Evolutionary conservation across 2,888 invertebrate species (phyloP), one percentile per base, ranked within the genome.

Genomic region (Girardia tigrina): DNA sequence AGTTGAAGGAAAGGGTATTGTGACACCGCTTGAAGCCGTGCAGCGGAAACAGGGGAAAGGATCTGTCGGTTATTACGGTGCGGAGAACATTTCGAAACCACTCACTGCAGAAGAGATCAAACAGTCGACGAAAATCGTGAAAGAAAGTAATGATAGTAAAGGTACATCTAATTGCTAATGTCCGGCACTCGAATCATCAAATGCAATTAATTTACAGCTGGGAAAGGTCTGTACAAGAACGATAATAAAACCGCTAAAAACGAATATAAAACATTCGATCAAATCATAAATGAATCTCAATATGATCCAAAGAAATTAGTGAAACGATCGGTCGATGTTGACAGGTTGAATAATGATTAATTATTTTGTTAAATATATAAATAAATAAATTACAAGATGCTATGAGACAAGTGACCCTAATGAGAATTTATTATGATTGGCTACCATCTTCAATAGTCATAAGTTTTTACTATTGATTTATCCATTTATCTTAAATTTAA

Each of bases 1-100:
- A 20, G 94, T 94, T 85, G 89, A 90, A 79, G 86, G 93, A 20
- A 95, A 97, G 85, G 98, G 98, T 82, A 97, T 98, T 78, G 89
- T 90, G 0, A 91, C 91, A 16, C 98, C 98, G 0, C 92, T 99
- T 12, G 91, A 94, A 83, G 97, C 94, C 0, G 90, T 90, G 72
- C 86, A 93, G 74, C 87, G 98, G 75, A 92, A 91, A 84, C 74
- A 74, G 14, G 97, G 97, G 1, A 87, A 94, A 80, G 97, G 94
- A 0, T 94, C 97, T 0, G 91, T 99, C 75, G 88, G 86, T 12
- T 77, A 69, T 56, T 73, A 77, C 73, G 76, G 76, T 1, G 29
- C 72, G 6, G 76, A 77, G 28, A 56, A 72, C 23, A 77, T 73
- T n/a, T 70, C 77, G 4, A 73, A 29, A 12, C 77, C 77, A 8